Evolutionary conservation across 2,888 invertebrate species (phyloP).

Genomic region (Linnaemya vulpina): DNA sequence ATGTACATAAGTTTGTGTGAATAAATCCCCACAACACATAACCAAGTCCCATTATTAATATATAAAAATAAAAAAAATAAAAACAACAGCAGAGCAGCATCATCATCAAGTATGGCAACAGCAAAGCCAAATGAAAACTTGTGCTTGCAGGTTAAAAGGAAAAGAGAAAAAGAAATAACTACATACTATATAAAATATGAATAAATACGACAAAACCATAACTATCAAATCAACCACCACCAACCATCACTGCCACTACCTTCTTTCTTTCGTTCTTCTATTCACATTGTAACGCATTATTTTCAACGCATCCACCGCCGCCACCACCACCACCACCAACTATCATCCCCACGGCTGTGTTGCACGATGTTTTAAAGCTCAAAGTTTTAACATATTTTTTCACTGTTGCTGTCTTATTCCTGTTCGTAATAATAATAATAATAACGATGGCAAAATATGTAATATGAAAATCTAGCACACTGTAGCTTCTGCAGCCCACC

Average conservation of each 20-base stretch:
- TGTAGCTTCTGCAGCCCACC: conserved; percentile 11
- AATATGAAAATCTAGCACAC: background rate
- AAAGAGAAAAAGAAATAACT: conserved; percentile 8
- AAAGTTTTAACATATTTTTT: conserved; percentile 35
- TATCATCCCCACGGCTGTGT: conserved; percentile 25
- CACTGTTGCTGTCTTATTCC: conserved; percentile 22
- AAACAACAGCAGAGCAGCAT: conserved; percentile 35
- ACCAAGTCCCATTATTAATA: conserved; percentile 37
- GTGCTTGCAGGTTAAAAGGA: conserved; percentile 42
- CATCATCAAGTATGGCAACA: conserved; percentile 38
- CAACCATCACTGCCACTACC: conserved; percentile 38
- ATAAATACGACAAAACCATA: conserved; percentile 29
- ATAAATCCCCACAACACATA: conserved; percentile 16
- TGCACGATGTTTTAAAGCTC: conserved; percentile 27
- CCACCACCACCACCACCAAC: conserved; percentile 13
- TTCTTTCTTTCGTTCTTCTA: too few species aligned
- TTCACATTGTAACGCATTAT: conserved; percentile 3
- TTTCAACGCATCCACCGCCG: conserved; percentile 19
- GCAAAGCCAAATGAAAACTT: conserved; percentile 16
- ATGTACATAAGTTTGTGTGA: conserved; percentile 18
- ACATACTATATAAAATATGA: conserved; percentile 25
- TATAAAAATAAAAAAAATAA: too few species aligned
- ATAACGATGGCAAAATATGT: too few species aligned
- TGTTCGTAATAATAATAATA: conserved; percentile 27
- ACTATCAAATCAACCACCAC: conserved; percentile 56